Evolutionary conservation across 1,140 invertebrate genomes (phyloP), one percentile per base, ranked within the genome.

Genomic region (Batillaria attramentaria): DNA sequence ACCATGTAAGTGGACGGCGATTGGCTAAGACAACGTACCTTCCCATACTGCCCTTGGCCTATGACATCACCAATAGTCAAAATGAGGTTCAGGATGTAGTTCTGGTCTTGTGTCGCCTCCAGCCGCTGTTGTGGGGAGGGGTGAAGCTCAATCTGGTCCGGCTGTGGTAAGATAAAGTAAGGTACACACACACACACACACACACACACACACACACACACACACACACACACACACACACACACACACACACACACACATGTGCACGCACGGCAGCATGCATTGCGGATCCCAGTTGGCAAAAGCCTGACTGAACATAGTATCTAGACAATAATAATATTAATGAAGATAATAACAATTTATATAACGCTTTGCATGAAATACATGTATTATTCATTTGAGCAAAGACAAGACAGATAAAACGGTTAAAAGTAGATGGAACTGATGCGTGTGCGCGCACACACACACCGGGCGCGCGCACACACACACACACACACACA

Each of bases 141-240:
- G 8, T 72, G 42, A 20, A 72, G 70, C 0, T 50, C 70, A 31
- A 18, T 18, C 28, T 72, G 70, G 70, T 35, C n/a, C 10, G 70
- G 70, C 70, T 72, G 37, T 43, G 16, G 54, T 4, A 20, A 69
- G 28, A 69, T 50, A 50, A 50, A 50, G 24, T 50, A 50, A 50
- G n/a, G n/a, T 72, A 81, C 76, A 76, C 79, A 77, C 77, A 83
- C 70, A 79, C 77, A 70, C 66, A 72, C 60, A 81, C 77, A 76
- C 80, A 60, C 70, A 83, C 77, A 77, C 77, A 79, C 80, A 70
- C 77, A 76, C 75, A 54, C 46, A 79, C 79, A 76, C 80, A 81
- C 76, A 81, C 60, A 79, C 79, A 81, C 70, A 81, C 80, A 79
- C 80, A 83, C 68, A 79, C 69, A 81, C 82, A 81, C 31, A 68